Percentiles rank a stretch among this genome's conserved stretches.
Conservation (phyloP, 2,888 invertebrate genomes). For the Noctua janthina region DNA sequence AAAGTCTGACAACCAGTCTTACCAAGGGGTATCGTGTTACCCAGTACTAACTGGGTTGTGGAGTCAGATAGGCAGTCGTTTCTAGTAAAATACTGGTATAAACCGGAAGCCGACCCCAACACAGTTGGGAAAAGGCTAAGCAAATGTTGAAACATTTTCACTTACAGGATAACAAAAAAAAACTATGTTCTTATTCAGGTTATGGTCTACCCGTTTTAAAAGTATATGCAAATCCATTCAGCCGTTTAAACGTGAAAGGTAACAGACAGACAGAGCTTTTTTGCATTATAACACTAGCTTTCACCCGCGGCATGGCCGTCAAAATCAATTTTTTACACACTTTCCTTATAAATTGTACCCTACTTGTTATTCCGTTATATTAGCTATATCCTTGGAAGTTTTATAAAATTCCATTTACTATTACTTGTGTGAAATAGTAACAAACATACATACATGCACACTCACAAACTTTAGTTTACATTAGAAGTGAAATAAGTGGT, state of each 20-base stretch:
- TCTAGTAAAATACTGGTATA: too few species aligned
- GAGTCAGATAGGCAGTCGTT: too few species aligned
- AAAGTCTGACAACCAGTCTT: too few species aligned
- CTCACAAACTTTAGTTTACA: neutral
- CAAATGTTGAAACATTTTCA: too few species aligned
- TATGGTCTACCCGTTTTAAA: neutral
- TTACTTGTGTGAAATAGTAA: neutral
- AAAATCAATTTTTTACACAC: neutral
- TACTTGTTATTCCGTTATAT: neutral
- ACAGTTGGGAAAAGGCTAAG: too few species aligned
- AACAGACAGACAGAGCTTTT: neutral
- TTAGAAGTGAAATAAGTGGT: neutral
- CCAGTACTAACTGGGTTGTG: too few species aligned
- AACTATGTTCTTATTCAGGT: neutral
- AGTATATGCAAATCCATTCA: neutral
- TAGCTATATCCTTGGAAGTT: neutral
- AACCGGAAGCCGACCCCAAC: too few species aligned
- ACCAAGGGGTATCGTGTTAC: too few species aligned
- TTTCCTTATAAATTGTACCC: neutral
- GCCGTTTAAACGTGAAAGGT: neutral
- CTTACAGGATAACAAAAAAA: too few species aligned
- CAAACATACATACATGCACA: neutral
- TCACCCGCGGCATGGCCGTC: neutral
- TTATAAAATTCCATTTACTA: neutral
- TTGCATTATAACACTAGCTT: neutral